Conservation (phyloP, 2,888 invertebrate species). For the Lithophane leautieri region DNA sequence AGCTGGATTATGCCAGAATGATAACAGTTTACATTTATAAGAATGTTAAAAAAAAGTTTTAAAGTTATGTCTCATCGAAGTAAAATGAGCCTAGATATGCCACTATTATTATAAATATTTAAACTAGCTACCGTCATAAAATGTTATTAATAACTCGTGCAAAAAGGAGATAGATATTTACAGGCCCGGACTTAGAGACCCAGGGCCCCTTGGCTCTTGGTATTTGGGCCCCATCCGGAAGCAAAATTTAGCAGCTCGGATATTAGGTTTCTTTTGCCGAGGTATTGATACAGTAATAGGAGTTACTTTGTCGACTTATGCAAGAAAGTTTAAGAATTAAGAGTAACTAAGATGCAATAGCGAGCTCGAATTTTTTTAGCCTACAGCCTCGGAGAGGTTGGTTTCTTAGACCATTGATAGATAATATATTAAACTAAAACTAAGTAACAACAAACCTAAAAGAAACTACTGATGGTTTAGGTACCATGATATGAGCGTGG, state of each 20-base stretch:
- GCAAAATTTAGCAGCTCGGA: background rate
- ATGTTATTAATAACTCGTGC: background rate
- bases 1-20: conserved; percentile 8
- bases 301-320: background rate
- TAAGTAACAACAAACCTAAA: no score
- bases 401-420: background rate
- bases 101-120: conserved; percentile 12
- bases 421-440: background rate
- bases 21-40: background rate
- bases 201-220: background rate
- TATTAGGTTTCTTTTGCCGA: background rate
- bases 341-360: background rate
- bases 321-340: background rate
- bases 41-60: no score
- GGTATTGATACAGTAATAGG: background rate
- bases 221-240: background rate
- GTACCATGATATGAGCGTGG: background rate
- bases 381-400: background rate
- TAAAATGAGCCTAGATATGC: background rate
- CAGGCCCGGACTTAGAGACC: no score
- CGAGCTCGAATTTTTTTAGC: background rate
- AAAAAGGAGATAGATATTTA: background rate
- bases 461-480: background rate
- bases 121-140: background rate
- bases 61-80: background rate